Conservation (phyloP, 2,113 vertebrate species). For the Cnemophilus loriae region DNA sequence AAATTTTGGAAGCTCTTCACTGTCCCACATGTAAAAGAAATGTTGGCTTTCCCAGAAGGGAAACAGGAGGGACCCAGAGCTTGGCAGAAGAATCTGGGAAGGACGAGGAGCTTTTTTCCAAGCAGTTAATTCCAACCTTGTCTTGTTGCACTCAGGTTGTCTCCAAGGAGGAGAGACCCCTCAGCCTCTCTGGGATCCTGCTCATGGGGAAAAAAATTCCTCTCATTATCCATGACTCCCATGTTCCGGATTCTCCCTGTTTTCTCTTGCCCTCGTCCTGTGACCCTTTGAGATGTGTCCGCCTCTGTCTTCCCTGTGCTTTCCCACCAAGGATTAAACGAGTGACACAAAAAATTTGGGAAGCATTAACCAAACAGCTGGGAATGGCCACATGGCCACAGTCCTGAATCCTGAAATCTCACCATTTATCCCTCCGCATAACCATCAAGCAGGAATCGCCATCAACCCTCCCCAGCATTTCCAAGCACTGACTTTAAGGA, state of each 20-base stretch:
- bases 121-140: background rate
- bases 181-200: background rate
- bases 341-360: background rate
- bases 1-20: background rate
- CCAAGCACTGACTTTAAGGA: background rate
- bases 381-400: background rate
- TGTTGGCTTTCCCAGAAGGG: background rate
- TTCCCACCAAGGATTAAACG: background rate
- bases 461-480: background rate
- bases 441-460: background rate
- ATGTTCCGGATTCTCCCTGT: background rate
- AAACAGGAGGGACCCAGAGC: background rate
- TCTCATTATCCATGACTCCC: background rate
- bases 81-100: background rate
- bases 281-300: background rate
- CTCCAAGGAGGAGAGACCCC: background rate
- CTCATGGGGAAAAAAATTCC: fast-evolving
- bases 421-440: background rate
- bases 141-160: background rate
- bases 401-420: background rate
- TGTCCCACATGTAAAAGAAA: background rate
- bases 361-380: background rate
- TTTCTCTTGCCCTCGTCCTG: fast-evolving
- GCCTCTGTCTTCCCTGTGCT: background rate
- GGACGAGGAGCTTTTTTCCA: background rate